These are phyloP conservation scores for Bagarius yarrelli DNA, from an alignment of 2,113 vertebrate genomes.

Conservation along the genomic window DNA sequence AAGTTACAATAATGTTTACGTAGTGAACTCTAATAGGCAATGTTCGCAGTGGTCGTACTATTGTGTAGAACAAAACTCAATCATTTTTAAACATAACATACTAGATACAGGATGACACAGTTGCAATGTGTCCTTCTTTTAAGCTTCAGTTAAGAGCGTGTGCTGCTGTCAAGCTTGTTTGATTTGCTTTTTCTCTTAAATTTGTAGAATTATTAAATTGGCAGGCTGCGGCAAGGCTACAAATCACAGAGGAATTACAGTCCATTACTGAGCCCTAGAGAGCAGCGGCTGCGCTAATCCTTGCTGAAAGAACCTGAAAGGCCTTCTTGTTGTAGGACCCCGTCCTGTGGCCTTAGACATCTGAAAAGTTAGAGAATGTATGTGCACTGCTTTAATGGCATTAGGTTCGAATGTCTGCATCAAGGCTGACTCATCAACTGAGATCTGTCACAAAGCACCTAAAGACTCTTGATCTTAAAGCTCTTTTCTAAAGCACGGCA, in stretches of 20 bases:
- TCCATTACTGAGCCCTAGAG: conserved; percentile 10
- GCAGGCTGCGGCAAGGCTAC: conserved; percentile 10
- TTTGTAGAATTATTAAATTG: conserved; percentile 15
- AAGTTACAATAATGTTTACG: neutral
- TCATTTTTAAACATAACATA: neutral
- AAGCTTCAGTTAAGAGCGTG: neutral
- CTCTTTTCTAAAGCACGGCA: neutral
- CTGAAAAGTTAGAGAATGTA: neutral
- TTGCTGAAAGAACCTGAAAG: conserved; percentile 34
- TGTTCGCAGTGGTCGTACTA: neutral
- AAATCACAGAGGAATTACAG: conserved; percentile 37
- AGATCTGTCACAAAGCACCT: neutral
- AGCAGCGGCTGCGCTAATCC: conserved; percentile 28
- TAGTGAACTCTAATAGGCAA: no score
- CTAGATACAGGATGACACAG: no score
- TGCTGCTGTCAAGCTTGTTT: conserved; percentile 19
- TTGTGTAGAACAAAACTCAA: neutral
- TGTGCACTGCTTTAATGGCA: conserved; percentile 21
- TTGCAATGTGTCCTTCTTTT: neutral
- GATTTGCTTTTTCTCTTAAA: conserved; percentile 21
- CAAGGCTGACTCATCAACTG: neutral
- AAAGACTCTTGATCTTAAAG: neutral
- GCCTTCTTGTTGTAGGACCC: conserved; percentile 23
- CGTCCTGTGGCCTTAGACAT: conserved; percentile 17
- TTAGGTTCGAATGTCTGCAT: conserved; percentile 28